Evolutionary conservation across 2,113 vertebrate genomes (phyloP), one percentile per base, ranked within the genome.

Genomic region (Otis tarda): DNA sequence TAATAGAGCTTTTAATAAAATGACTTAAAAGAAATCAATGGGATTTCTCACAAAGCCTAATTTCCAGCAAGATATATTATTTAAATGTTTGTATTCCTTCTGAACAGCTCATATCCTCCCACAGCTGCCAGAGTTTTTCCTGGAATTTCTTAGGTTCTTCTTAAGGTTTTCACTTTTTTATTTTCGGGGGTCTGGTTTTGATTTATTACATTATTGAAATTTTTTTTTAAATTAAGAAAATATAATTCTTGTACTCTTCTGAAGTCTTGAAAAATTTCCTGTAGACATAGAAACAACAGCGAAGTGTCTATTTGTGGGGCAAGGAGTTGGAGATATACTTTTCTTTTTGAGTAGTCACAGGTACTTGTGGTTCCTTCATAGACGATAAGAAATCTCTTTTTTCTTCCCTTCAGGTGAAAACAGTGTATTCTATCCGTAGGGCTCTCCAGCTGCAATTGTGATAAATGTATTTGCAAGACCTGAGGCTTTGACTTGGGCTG

Each of bases 1-100:
- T 92, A 94, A 93, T 56, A 95, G 95, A 88, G 82, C 79, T 97
- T 96, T 97, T 95, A 96, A 94, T 96, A 93, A 94, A 92, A 88
- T 87, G 75, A 92, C 77, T 96, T 95, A 59, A 96, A 97, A 94
- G 84, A 55, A 86, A 93, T 94, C 92, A 88, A 93, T 92, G 87
- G 83, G 76, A 71, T 95, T 81, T 75, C 90, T 96, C 82, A 92
- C 86, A 79, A 92, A 96, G 91, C 60, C 30, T 83, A 59, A 95
- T 96, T 98, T 97, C 80, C 74, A 65, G 64, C 70, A 89, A 92
- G 90, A 94, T 86, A 85, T 10, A 50, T 95, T 79, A 96, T 82
- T 79, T 68, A 84, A 96, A 87, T 78, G 55, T 49, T 96, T 96
- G 57, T 93, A 60, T 88, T 96, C 89, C 73, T 93, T 85, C 93